phyloP scores from a whole-genome alignment of 2,113 vertebrate species.

The Eubucco bourcierii region DNA sequence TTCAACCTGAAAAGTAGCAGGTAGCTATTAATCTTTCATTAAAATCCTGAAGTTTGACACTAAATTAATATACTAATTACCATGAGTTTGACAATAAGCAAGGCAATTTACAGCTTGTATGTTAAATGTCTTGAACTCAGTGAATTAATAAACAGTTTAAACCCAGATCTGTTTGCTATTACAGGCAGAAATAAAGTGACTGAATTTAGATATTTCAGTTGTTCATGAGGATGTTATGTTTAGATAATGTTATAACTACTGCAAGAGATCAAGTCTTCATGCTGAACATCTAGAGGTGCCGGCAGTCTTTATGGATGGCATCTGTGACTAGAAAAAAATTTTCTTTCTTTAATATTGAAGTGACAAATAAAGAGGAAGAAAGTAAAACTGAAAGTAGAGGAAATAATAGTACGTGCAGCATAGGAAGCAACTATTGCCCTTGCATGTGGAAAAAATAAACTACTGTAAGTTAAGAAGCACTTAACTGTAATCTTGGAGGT shows the following conservation, averaged over 20 bases:
- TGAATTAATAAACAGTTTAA: not conserved
- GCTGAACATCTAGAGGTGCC: not conserved
- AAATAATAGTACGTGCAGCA: not conserved
- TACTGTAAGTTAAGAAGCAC: not conserved
- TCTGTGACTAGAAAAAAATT: not conserved
- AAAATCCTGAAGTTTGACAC: not conserved
- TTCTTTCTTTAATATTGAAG: not conserved
- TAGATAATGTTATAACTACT: not conserved
- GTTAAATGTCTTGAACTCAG: not conserved
- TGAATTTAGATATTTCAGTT: not conserved
- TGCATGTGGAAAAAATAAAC: not conserved
- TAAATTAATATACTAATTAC: not conserved
- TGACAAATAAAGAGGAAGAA: not conserved
- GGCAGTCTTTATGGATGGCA: not conserved
- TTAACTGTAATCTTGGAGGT: not conserved
- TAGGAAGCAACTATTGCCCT: not conserved
- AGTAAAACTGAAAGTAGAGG: not conserved
- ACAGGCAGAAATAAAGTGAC: not conserved
- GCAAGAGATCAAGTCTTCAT: not conserved
- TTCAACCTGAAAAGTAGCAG: not conserved
- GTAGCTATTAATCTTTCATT: slow-evolving; percentile 11
- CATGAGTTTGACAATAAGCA: not conserved
- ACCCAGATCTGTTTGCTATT: not conserved
- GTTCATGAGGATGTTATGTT: not conserved
- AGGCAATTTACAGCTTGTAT: not conserved